Conservation (phyloP, 2,888 invertebrate species). For the Epistrophe grossulariae region DNA sequence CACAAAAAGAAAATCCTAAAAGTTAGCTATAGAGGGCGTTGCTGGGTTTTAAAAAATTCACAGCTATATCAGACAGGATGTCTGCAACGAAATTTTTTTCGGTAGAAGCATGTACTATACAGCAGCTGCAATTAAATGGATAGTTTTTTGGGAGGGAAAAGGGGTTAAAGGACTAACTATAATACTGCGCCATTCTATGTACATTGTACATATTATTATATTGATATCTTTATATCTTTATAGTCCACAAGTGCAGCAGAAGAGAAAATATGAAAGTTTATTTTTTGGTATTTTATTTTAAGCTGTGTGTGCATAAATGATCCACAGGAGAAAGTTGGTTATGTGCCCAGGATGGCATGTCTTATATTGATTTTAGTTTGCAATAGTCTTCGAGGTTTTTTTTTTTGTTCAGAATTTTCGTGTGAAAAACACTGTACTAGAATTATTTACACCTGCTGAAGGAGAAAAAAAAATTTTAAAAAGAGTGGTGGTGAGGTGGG, state of each 20-base stretch:
- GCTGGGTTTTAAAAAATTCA: conserved; percentile 5
- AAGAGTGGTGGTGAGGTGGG: not conserved
- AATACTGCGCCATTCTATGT: conserved; percentile 27
- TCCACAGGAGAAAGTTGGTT: conserved; percentile 20
- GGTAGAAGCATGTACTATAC: conserved; percentile 5
- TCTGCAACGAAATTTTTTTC: conserved; percentile 13
- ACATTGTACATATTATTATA: not conserved
- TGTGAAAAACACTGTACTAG: not conserved
- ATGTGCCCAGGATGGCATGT: not conserved
- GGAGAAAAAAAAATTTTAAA: not conserved
- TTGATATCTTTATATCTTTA: conserved; percentile 1
- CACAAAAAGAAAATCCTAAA: conserved; percentile 5
- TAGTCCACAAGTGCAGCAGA: not conserved
- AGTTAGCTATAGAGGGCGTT: conserved; percentile 20
- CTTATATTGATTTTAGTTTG: conserved; percentile 22
- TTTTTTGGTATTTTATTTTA: not conserved
- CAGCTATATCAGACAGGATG: conserved; percentile 16
- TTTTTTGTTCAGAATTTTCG: not conserved
- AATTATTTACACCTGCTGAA: not conserved
- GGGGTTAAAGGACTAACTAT: conserved; percentile 16
- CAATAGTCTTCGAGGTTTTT: not conserved
- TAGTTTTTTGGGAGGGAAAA: conserved; percentile 9
- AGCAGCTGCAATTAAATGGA: conserved; percentile 26
- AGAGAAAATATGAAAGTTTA: conserved; percentile 19
- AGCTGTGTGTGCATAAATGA: conserved; percentile 19